Evolutionary conservation across 2,888 invertebrate species (phyloP), one percentile per base, ranked within the genome.

Genomic region (Blastobasis adustella): DNA sequence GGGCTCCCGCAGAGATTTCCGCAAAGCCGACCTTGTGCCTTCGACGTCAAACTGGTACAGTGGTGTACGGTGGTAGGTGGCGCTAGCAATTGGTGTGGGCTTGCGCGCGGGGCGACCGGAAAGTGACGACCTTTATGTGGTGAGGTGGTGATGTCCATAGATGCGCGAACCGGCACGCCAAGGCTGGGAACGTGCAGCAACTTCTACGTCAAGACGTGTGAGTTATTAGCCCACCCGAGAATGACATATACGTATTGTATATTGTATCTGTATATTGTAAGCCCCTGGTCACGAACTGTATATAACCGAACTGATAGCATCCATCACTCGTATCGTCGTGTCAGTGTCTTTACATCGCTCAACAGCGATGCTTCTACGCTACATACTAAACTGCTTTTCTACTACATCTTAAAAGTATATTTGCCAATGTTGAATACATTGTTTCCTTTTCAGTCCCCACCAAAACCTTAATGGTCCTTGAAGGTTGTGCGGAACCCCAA

Each of bases 401-500:
- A 23, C 23, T 23, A 23, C 23, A 23, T 2, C 23, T 10, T 44
- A n/a, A 43, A 10, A 5, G n/a, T 45, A 49, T 9, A 9, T 39
- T 54, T 56, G 4, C 40, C 40, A 9, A 40, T 5, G 37, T n/a
- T 40, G 37, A 5, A n/a, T 45, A 44, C 45, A 45, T 36, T 37
- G 23, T 37, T 4, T 10, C 49, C 40, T 44, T 46, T 70, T 71
- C 74, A 93, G 92, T 90, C 64, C 84, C 90, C 0, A 82, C 86
- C 37, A 99, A 99, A 87, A 96, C 96, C 0, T 81, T 99, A 39
- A 96, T 99, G 96, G 95, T 95, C 62, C 93, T 98, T 62, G 98
- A 98, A 79, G 97, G 97, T 5, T 95, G 98, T 61, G 93, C 95
- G 0, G 92, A 93, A 67, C 90, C 94, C 0, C 92, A 95, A 65